phyloP scores from a whole-genome alignment of 2,888 invertebrate species.

The Chalcosyrphus nemorum region DNA sequence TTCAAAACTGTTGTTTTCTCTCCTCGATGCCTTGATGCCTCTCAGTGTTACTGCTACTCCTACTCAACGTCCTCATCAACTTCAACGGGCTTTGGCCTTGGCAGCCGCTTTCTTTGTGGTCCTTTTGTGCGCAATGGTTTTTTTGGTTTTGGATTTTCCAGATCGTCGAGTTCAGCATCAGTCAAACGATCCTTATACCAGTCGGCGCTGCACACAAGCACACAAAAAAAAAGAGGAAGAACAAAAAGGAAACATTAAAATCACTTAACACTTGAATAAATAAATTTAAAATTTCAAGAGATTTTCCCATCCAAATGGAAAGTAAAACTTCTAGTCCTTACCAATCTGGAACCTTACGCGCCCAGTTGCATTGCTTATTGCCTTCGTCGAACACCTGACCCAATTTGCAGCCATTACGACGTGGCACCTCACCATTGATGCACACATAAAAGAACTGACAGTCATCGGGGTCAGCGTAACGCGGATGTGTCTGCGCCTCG shows the following conservation, averaged over 20 bases:
- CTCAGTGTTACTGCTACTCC: constrained; percentile 6
- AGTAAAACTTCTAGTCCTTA: constrained; percentile 81
- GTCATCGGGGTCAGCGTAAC: constrained; percentile 93
- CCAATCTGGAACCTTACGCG: constrained; percentile 95
- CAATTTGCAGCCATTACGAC: constrained; percentile 93
- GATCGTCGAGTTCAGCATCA: constrained; percentile 89
- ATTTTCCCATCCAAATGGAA: too few species aligned
- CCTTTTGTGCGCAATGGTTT: constrained; percentile 83
- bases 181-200: constrained; percentile 94
- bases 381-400: constrained; percentile 95
- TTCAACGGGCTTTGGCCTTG: constrained; percentile 74
- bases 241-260: constrained; percentile 26
- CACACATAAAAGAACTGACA: constrained; percentile 97
- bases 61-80: constrained; percentile 75
- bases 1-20: constrained; percentile 10
- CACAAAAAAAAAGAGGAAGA: constrained; percentile 29
- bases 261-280: constrained; percentile 42
- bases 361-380: constrained; percentile 91
- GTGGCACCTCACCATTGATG: constrained; percentile 92
- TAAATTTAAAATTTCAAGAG: constrained; percentile 21
- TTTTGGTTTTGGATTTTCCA: constrained; percentile 89
- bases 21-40: too few species aligned
- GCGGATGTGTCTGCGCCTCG: constrained; percentile 89
- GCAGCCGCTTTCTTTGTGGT: constrained; percentile 78
- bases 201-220: constrained; percentile 86